Evolutionary conservation across 2,113 vertebrate genomes (phyloP), one percentile per base, ranked within the genome.

Genomic region (Bubo scandiacus): DNA sequence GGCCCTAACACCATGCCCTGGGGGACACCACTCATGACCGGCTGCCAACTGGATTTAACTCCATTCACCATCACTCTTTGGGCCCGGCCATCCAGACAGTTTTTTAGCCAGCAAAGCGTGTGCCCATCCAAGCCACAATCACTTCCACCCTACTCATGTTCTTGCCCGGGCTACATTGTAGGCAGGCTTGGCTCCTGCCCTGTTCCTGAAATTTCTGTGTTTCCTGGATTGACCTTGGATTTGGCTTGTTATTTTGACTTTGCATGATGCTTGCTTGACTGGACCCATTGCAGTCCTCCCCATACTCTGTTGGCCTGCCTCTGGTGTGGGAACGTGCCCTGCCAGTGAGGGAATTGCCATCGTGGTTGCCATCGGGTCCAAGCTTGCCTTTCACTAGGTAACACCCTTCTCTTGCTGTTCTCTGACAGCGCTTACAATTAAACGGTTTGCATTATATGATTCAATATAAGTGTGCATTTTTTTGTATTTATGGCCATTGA

Each of bases 211-310:
- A 30, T 23, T 23, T 26, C 36, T 66, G 6, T 30, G 15, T 86
- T 86, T 90, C 42, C 15, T 55, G n/a, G 7, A 9, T 13, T 81
- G 29, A 23, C 26, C 23, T 67, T 36, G 30, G 7, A 22, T 71
- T 68, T 67, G 25, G 5, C 7, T 47, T 55, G 4, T 51, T 84
- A 23, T 49, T 58, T 32, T 71, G 25, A 17, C 11, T 79, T 87
- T 90, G 7, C 3, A 26, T 72, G 20, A 25, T 52, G 27, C 14
- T 66, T 61, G 12, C 42, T 62, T 34, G 14, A 27, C n/a, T 38
- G 61, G 47, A 38, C 40, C 3, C 7, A 0, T 7, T 57, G 63
- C 18, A 36, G 45, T 54, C 65, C 42, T 27, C 0, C 0, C 4
- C 6, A 2, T 51, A 43, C 11, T 34, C 19, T 80, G n/a, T 18